Evolutionary conservation across 1,140 invertebrate genomes (phyloP), one percentile per base, ranked within the genome.

Genomic region (Drosophila navojoa): DNA sequence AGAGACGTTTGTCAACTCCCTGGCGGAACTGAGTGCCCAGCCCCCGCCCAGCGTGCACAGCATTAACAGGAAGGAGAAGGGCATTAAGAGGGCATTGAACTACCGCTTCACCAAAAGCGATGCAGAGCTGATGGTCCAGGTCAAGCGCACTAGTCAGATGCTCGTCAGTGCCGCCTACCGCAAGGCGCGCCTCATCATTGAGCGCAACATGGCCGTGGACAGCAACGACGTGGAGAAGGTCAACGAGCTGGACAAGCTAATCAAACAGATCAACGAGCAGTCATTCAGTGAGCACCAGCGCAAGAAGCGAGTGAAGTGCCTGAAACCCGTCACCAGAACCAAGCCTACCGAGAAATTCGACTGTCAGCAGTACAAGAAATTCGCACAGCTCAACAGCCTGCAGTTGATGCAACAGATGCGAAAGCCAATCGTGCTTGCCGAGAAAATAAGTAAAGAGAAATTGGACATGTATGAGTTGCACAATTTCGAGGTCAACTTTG

Each of bases 61-160:
- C 2, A 52, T 84, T 11, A 47, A 32, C 6, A 15, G 67, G 5
- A 77, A 80, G 38, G 16, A 62, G 32, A n/a, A 45, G n/a, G 60
- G 80, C 5, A 72, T 84, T 3, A 10, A 50, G 6, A 27, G 13
- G 3, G 64, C 81, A 0, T 38, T 16, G 0, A 61, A 70, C 5
- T 79, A 61, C 4, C 16, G 25, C 3, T 76, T 64, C 29, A 68
- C 76, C 19, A 79, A 84, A 38, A 44, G 25, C 0, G 79, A 81
- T 16, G 66, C 79, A 4, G 76, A 75, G 3, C 42, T 49, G 15
- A 50, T 82, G 0, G 22, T 81, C 5, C 66, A 78, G 50, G 57
- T 6, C 0, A 76, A 79, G 19, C 44, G 47, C 0, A 19, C 22
- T 0, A 64, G 74, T 0, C 40, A 49, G 10, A 66, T 57, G 32